Evolutionary conservation across 1,140 invertebrate genomes (phyloP).

Genomic region (Zaprionus africanus): DNA sequence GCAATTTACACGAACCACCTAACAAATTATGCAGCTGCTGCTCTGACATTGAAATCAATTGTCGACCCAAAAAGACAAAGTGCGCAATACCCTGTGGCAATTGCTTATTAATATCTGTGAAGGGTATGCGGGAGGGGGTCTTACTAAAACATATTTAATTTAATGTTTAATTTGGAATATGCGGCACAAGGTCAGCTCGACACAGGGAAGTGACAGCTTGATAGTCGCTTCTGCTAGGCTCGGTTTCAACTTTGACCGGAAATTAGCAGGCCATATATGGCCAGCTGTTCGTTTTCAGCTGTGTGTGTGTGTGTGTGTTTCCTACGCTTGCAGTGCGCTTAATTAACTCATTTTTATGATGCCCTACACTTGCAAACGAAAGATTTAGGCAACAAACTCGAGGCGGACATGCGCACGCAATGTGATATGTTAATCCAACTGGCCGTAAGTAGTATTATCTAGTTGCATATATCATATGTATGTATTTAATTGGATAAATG

Average conservation of each 20-base stretch:
- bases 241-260: conserved; percentile 13
- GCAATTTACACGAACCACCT: conserved; percentile 30
- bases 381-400: conserved; percentile 62
- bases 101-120: not conserved
- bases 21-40: conserved; percentile 38
- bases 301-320: not conserved
- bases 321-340: not conserved
- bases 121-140: not conserved
- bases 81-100: conserved; percentile 14
- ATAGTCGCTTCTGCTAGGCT: not conserved
- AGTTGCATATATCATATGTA: conserved; percentile 7
- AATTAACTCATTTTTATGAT: conserved; percentile 3
- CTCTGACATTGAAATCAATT: conserved; percentile 49
- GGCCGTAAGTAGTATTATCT: conserved; percentile 29
- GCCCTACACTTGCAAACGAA: conserved; percentile 16
- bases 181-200: conserved; percentile 1
- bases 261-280: conserved; percentile 12
- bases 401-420: conserved; percentile 40
- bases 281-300: not conserved
- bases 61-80: conserved; percentile 10
- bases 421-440: conserved; percentile 45
- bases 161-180: not conserved
- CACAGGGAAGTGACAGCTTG: not conserved
- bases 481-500: conserved; percentile 18
- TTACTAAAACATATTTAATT: not conserved